Evolutionary conservation across 2,888 invertebrate genomes (phyloP).

Genomic region (Malacosoma neustria): DNA sequence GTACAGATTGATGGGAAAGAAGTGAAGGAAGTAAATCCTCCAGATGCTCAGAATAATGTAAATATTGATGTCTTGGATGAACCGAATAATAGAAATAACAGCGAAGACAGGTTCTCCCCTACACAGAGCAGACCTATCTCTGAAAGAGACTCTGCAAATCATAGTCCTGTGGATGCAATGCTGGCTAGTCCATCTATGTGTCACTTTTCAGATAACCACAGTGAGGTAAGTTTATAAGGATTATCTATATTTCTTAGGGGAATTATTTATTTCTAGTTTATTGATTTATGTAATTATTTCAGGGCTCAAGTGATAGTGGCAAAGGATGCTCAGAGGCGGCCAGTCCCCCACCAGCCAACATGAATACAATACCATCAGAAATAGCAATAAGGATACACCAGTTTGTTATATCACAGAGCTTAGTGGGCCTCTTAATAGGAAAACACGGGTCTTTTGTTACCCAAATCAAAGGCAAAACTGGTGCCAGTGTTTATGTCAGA

Average conservation of each 20-base stretch:
- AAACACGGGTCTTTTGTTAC: constrained; percentile 87
- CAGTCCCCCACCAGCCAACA: constrained; percentile 79
- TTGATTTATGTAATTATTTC: constrained; percentile 16
- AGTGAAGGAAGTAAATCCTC: constrained; percentile 29
- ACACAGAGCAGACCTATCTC: constrained; percentile 51
- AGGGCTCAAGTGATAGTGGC: constrained; percentile 89
- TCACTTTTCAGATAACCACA: constrained; percentile 81
- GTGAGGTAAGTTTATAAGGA: constrained; percentile 72
- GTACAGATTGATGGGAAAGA: constrained; percentile 27
- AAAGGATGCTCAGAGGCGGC: constrained; percentile 85
- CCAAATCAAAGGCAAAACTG: constrained; percentile 84
- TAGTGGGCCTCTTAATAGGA: constrained; percentile 93
- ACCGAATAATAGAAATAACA: constrained; percentile 46
- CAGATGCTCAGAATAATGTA: constrained; percentile 39
- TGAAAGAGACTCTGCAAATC: constrained; percentile 83
- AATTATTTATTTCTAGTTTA: no score
- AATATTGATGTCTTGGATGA: constrained; percentile 45
- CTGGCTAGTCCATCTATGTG: constrained; percentile 80
- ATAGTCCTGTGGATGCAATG: constrained; percentile 83
- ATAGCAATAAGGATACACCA: constrained; percentile 77
- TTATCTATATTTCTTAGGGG: no score
- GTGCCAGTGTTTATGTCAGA: constrained; percentile 86
- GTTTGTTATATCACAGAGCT: constrained; percentile 82
- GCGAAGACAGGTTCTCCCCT: constrained; percentile 46
- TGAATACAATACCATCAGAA: constrained; percentile 63